A percentile compares a stretch with the other conserved stretches of the same genome.
Evolutionary conservation across 2,888 invertebrate species (phyloP).

Genomic region (Calameuta filiformis): DNA sequence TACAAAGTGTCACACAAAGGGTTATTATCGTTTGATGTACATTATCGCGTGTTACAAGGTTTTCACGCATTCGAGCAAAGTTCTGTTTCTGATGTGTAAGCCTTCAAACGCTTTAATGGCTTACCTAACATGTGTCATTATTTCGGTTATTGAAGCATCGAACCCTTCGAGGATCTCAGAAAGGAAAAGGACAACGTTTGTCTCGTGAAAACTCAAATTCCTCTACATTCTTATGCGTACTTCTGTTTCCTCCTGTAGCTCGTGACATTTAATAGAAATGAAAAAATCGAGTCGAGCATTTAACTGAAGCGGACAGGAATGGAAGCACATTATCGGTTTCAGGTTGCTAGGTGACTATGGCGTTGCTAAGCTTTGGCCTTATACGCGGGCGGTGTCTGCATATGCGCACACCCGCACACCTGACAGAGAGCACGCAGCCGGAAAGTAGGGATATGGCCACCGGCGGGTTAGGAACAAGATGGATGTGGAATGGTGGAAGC

Average conservation of each 20-base stretch:
- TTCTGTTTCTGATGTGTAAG: not conserved
- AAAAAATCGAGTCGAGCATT: not conserved
- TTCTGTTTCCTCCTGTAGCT: not conserved
- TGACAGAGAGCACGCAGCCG: not conserved
- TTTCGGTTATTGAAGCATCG: not conserved
- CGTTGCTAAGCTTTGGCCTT: slow-evolving; percentile 4
- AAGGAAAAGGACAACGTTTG: not conserved
- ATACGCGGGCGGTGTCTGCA: not conserved
- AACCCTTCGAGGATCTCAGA: not conserved
- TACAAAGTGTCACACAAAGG: not conserved
- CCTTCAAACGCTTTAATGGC: not conserved
- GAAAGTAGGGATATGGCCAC: slow-evolving; percentile 1
- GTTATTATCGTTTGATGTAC: not conserved
- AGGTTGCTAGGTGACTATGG: slow-evolving; percentile 23
- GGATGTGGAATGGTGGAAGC: slow-evolving; percentile 4
- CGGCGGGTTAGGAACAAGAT: slow-evolving; percentile 5
- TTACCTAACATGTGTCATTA: not conserved
- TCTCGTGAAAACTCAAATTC: not conserved
- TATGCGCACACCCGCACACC: not conserved
- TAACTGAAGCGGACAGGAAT: not conserved
- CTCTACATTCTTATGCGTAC: not conserved
- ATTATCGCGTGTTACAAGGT: not conserved
- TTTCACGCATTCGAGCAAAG: not conserved
- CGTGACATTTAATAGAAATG: not conserved
- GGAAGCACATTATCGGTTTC: slow-evolving; percentile 35